Base-by-base conservation (phyloP, 2,888 invertebrate species). In the Eilema griseolum region DNA sequence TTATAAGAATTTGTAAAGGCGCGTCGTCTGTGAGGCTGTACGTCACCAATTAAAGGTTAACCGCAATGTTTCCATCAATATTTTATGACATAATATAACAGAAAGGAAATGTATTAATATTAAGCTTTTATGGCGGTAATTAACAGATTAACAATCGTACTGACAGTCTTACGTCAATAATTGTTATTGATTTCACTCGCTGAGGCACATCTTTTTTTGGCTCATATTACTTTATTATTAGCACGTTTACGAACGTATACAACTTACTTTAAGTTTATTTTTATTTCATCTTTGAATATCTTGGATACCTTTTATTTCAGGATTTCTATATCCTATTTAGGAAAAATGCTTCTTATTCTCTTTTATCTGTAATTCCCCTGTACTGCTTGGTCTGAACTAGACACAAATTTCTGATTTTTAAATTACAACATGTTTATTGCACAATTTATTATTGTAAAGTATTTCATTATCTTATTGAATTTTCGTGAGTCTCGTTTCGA, bases 41-140 rank as follows among this genome's bases (percentile, higher is more conserved):
- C 20, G 46, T 46, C 46, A 46, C 20, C 20, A 20, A 7, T 46
- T 41, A 41, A 41, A 41, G 46, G 16, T 72, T 31, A 73, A 79
- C 71, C 63, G 63, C 41, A 8, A 28, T 72, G 69, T 72, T 24
- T 28, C 61, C 70, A 71, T 71, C 33, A 70, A 67, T 67, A 46
- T 41, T 80, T 82, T 67, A 82, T 67, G 80, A 74, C 60, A 41
- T 59, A 63, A 41, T 61, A 65, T 63, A 52, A 82, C 73, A 72
- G 70, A 33, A 66, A 66, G 66, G 52, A 28, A 63, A 70, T 68
- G 16, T 66, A 71, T 72, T 70, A 24, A 66, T 67, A 67, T 66
- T 76, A 65, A 33, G 70, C 70, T 67, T 74, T 82, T 37, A 76
- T 64, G 70, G 62, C 16, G 61, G 71, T 20, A 72, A 67, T 80